A percentile compares a stretch with the other conserved stretches of the same genome.
These are phyloP conservation scores for Acrobasis suavella DNA, from an alignment of 2,888 invertebrate genomes.

Conservation along the genomic window DNA sequence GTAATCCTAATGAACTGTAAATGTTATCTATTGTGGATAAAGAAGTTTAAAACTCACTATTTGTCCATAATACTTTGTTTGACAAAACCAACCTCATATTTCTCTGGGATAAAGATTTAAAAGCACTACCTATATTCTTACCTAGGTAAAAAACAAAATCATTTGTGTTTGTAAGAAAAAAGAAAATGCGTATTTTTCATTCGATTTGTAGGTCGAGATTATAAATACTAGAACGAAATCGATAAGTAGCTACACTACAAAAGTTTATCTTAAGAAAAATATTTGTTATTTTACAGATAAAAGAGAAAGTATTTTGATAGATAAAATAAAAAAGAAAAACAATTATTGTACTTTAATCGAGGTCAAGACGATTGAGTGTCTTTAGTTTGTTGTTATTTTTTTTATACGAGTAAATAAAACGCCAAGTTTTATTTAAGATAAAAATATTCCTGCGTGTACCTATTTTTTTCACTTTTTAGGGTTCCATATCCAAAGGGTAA, in stretches of 20 bases:
- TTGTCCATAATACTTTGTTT: too few species aligned
- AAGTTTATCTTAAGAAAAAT: background rate
- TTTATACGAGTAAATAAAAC: background rate
- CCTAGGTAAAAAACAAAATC: background rate
- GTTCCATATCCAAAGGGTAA: too few species aligned
- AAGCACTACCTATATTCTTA: background rate
- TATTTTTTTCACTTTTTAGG: too few species aligned
- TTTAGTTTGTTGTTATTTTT: background rate
- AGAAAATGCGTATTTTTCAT: background rate
- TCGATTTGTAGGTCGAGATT: background rate
- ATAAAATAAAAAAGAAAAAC: background rate
- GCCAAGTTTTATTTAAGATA: too few species aligned
- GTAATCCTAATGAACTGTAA: too few species aligned
- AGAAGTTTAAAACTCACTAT: too few species aligned
- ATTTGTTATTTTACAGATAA: background rate
- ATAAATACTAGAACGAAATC: background rate
- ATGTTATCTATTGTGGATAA: too few species aligned
- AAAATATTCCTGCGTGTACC: too few species aligned
- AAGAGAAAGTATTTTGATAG: conserved; percentile 2
- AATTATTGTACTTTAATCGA: background rate
- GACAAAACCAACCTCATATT: too few species aligned
- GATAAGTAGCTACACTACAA: background rate
- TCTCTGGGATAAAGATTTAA: background rate
- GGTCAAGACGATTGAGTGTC: background rate
- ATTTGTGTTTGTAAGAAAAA: background rate